Base-by-base conservation (phyloP, 2,888 invertebrate species). In the Pachliopta kotzebuea region DNA sequence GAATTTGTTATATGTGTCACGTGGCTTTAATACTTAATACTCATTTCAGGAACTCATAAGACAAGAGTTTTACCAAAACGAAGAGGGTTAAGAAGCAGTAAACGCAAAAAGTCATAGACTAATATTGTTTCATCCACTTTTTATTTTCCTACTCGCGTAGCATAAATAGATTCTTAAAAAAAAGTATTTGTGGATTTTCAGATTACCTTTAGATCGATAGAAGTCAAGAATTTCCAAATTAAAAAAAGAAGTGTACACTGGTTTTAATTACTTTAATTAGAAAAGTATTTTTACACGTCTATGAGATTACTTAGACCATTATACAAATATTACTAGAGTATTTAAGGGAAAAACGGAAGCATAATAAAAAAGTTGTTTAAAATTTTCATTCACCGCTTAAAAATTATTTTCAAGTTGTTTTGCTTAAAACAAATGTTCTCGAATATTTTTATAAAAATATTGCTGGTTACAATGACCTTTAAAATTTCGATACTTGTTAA, bases 81-180 rank as follows among this genome's bases (percentile, higher is more conserved):
- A 65, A 76, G 84, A 66, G 69, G 79, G 24, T 70, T 90, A 53
- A 78, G 90, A 56, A 90, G 90, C 71, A 84, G 85, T 29, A 59
- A 59, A 26, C 52, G 59, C n/a, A 59, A 59, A 58, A 42, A 50
- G 24, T 11, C 23, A 50, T 58, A 50, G 26, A 20, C 20, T 24
- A 17, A 23, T 24, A n/a, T 7, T 18, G 24, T 56, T 56, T 21
- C 21, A 37, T 56, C 37, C 56, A 42, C 11, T 18, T 26, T 57
- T 17, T 26, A 26, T 37, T 45, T 56, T 57, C 24, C 45, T 37
- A 52, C 45, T 60, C 21, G 29, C 9, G 18, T 60, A 62, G 50
- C 18, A 52, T 56, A 62, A 56, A 37, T 56, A 50, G 24, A 42
- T 23, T 56, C 21, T 42, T 56, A 26, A 45, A 21, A 55, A 29